Conservation (phyloP, 2,888 invertebrate species). For the Lymantria monacha region DNA sequence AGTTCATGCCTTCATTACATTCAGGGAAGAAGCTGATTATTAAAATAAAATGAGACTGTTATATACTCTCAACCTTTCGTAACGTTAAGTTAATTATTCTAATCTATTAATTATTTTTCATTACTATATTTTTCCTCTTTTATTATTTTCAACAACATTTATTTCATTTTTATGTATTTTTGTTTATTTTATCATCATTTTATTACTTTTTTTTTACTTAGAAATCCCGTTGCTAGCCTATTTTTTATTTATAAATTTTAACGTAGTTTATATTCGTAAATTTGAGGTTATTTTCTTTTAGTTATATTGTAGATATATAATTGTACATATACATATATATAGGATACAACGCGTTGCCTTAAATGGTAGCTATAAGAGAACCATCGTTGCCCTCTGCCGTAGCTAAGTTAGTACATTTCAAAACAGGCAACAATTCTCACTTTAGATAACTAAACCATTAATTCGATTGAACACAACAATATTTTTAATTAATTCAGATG, state of each 20-base stretch:
- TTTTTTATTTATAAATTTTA: conserved; percentile 9
- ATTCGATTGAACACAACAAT: background rate
- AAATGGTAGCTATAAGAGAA: conserved; percentile 26
- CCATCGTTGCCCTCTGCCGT: conserved; percentile 39
- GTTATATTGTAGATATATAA: conserved; percentile 24
- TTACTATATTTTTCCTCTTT: background rate
- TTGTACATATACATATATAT: conserved; percentile 9
- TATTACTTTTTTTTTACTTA: background rate
- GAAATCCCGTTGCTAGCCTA: conserved; percentile 21
- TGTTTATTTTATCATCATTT: conserved; percentile 1
- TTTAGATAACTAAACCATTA: background rate
- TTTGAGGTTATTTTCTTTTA: background rate
- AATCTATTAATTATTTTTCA: conserved; percentile 1
- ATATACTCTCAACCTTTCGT: background rate
- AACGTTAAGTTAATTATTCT: conserved; percentile 6
- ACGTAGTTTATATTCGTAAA: too few relatives aligned
- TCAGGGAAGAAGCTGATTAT: conserved; percentile 79
- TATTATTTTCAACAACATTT: background rate
- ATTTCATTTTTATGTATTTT: background rate
- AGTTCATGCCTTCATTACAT: conserved; percentile 83
- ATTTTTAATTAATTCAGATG: background rate
- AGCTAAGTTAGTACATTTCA: conserved; percentile 26
- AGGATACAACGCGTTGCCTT: conserved; percentile 19
- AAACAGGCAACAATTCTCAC: background rate
- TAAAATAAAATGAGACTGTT: conserved; percentile 38